Evolutionary conservation across 1,140 invertebrate species (phyloP), one percentile per base, ranked within the genome.

Genomic region (Ips nitidus): DNA sequence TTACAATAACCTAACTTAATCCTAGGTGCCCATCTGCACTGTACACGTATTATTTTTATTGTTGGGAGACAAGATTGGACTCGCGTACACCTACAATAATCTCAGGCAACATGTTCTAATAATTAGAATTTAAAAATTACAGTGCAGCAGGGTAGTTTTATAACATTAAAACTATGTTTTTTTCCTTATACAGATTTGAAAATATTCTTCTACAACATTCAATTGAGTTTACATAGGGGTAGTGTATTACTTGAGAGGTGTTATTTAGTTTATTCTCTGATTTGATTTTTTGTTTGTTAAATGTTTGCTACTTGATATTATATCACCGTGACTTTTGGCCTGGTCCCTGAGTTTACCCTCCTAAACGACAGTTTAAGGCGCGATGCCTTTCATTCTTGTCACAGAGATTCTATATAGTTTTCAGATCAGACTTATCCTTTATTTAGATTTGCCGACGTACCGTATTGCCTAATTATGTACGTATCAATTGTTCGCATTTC

Each of bases 271-370:
- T 62, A 70, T 52, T 59, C 73, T 77, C 71, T 76, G 71, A 77
- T 79, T 78, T 77, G 75, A 75, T 78, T 77, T 75, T 73, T 57
- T 76, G 74, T 74, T 22, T 22, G 22, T 22, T 22, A 22, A 22
- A 22, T 76, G 75, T 77, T 64, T 77, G 71, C 74, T 77, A 77
- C 78, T 79, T 80, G 79, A 80, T 80, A 80, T 80, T 75, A 80
- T 80, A 80, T 80, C 75, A 80, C 79, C 78, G 78, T 80, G 77
- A 79, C 74, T 78, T 78, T 77, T 79, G 79, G 77, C 78, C 78
- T 80, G 79, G 78, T 79, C 79, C 79, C 79, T 80, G 77, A 80
- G 78, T 79, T 78, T 78, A 79, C 78, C 77, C 75, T 76, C 75
- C 76, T 74, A 76, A 66, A 66, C 64, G 66, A 77, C 72, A 69